phyloP scores from a whole-genome alignment of 2,888 invertebrate species.

The Drosophila imparisetae region DNA sequence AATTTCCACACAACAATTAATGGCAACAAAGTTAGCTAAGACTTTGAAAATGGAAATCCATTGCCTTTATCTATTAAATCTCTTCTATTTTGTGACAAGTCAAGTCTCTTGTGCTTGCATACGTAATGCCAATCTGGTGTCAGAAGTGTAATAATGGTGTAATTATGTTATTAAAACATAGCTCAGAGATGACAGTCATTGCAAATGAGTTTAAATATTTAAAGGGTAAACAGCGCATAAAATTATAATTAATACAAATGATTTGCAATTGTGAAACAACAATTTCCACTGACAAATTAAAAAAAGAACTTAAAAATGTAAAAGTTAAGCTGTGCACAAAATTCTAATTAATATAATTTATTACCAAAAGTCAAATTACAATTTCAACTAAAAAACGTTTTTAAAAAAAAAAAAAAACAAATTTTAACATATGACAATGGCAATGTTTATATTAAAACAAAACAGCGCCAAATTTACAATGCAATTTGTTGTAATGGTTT shows the following conservation, averaged over 20 bases:
- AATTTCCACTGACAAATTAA: neutral
- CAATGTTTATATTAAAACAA: constrained; percentile 59
- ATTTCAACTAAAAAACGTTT: neutral
- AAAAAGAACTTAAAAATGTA: constrained; percentile 17
- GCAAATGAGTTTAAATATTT: constrained; percentile 26
- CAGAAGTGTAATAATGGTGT: constrained; percentile 15
- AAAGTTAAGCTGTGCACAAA: constrained; percentile 16
- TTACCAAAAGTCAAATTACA: neutral
- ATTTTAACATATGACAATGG: constrained; percentile 10
- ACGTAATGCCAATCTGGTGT: constrained; percentile 44
- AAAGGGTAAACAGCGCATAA: constrained; percentile 10
- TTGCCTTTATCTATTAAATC: neutral
- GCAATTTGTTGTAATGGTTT: constrained; percentile 57
- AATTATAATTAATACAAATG: constrained; percentile 37
- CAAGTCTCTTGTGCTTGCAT: constrained; percentile 8
- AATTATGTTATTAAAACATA: neutral
- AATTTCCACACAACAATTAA: neutral
- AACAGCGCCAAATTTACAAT: constrained; percentile 58
- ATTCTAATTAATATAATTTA: constrained; percentile 36
- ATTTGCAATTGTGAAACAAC: neutral
- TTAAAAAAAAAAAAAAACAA: neutral
- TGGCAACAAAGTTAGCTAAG: neutral
- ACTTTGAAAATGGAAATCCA: neutral
- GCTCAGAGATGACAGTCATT: neutral
- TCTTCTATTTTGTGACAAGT: neutral